phyloP scores from a whole-genome alignment of 2,797 vertebrate genomes.

The Vultur gryphus region DNA sequence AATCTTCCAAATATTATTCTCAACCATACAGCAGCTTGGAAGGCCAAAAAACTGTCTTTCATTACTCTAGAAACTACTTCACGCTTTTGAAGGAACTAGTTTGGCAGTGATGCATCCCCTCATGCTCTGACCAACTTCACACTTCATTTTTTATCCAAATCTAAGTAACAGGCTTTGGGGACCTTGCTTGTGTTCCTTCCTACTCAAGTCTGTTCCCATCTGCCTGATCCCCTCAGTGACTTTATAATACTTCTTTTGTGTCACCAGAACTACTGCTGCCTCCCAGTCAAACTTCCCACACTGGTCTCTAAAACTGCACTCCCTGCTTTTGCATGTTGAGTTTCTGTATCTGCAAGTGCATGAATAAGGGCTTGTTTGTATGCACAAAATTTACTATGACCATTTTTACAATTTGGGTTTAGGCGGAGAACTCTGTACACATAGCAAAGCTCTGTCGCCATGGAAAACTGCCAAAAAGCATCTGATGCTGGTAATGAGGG shows the following conservation, averaged over 20 bases:
- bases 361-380: not conserved
- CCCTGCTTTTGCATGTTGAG: not conserved
- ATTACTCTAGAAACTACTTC: conserved; percentile 45
- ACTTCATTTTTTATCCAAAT: conserved; percentile 38
- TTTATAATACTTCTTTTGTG: conserved; percentile 53
- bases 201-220: conserved; percentile 64
- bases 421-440: not conserved
- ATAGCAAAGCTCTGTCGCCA: not conserved
- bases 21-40: not conserved
- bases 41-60: conserved; percentile 49
- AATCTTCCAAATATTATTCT: conserved; percentile 13
- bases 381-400: not conserved
- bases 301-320: not conserved
- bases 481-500: not conserved
- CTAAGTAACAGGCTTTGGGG: conserved; percentile 32
- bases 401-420: not conserved
- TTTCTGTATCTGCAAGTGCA: not conserved
- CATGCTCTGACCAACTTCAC: conserved; percentile 61
- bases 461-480: not conserved
- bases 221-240: conserved; percentile 52
- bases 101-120: conserved; percentile 55
- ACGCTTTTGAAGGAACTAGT: conserved; percentile 32
- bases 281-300: conserved; percentile 43
- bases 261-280: conserved; percentile 46
- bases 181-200: conserved; percentile 59